These are phyloP conservation scores for Anguilla marmorata DNA, from an alignment of 2,797 vertebrate genomes.

Conservation along the genomic window DNA sequence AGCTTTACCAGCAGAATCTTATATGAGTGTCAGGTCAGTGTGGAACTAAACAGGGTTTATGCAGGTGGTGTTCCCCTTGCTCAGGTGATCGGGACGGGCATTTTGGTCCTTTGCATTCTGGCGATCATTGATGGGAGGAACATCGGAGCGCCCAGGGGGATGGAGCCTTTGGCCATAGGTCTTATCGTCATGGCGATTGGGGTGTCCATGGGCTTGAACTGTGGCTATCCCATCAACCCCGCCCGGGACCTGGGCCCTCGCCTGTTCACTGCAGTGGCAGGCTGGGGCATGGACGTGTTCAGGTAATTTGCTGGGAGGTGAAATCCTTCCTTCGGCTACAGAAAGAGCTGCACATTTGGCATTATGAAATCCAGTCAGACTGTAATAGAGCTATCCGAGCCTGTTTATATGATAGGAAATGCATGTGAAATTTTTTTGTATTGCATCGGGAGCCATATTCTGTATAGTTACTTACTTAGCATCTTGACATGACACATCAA, in stretches of 20 bases:
- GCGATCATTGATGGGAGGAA: slow-evolving; percentile 68
- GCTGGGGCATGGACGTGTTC: slow-evolving; percentile 75
- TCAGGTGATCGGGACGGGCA: slow-evolving; percentile 73
- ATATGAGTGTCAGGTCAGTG: background rate
- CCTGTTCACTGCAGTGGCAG: slow-evolving; percentile 66
- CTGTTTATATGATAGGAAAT: background rate
- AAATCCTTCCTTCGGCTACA: background rate
- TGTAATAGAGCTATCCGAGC: background rate
- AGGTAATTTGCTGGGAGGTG: slow-evolving; percentile 58
- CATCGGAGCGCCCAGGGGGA: slow-evolving; percentile 53
- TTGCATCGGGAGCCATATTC: background rate
- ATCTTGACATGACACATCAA: background rate
- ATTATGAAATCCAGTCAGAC: background rate
- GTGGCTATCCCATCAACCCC: slow-evolving; percentile 76
- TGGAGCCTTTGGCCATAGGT: slow-evolving; percentile 71
- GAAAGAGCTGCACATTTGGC: background rate
- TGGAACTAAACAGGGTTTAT: background rate
- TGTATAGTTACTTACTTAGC: background rate
- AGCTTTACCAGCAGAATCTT: background rate
- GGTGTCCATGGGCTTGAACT: slow-evolving; percentile 76
- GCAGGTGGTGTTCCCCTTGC: background rate
- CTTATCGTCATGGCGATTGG: slow-evolving; percentile 68
- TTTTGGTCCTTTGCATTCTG: slow-evolving; percentile 71
- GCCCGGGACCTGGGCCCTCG: slow-evolving; percentile 76
- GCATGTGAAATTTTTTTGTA: background rate